Base-by-base conservation (phyloP, 1,140 invertebrate species). In the Paralvinella palmiformis region DNA sequence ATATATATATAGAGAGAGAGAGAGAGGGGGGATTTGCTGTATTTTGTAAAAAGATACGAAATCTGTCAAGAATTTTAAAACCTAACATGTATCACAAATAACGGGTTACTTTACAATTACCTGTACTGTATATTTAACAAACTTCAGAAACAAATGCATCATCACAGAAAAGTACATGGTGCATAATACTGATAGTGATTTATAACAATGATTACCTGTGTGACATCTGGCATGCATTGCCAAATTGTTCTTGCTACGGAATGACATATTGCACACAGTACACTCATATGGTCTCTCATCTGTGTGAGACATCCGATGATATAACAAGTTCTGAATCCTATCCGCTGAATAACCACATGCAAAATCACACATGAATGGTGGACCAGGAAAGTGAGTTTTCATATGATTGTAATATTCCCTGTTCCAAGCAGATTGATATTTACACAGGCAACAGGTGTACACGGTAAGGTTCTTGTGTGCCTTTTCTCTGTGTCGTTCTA, bases 401-500 rank as follows among this genome's bases (percentile, higher is more conserved):
- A 88, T 85, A 72, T 89, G 87, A 41, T 79, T 76, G 69, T 85
- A 85, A 74, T 86, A 88, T 64, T 84, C 81, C 32, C 84, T 80
- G 70, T 86, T 87, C 81, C 85, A 87, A 68, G 84, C 84, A 65
- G 85, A 85, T 36, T 84, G 84, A 76, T 86, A 88, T 22, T 82
- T 78, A 77, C 87, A 88, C 32, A 87, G 71, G 33, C 83, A 81
- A 76, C 87, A 88, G 58, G 83, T 82, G 67, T 85, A 86, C n/a
- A 84, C 83, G 17, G 85, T 81, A 74, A 85, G 84, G 68, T 84
- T 82, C 3, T 80, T 80, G 73, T 87, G 85, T 53, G 81, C 81
- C 52, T 76, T 66, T 37, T 83, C 76, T 17, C 83, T 75, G 68
- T 86, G 84, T 68, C 81, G 78, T 65, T 85, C 83, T 41, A 85